Evolutionary conservation across 2,888 invertebrate species (phyloP).

Genomic region (Drosophila subquinaria): DNA sequence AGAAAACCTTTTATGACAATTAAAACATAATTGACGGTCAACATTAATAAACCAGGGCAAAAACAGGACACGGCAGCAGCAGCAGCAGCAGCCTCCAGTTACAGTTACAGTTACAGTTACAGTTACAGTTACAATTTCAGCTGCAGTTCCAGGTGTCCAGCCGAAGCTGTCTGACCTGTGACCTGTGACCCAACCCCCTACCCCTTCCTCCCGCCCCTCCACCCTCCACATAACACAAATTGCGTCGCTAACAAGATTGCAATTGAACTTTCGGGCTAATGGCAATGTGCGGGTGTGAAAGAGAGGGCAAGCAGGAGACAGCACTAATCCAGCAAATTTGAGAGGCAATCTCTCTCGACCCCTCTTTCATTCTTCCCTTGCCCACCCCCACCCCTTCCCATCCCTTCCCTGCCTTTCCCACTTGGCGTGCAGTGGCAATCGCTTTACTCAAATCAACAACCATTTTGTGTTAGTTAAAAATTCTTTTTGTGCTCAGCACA

Average conservation of each 20-base stretch:
- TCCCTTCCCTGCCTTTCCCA: constrained; percentile 2
- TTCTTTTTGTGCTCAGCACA: constrained; percentile 66
- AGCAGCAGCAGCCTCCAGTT: neutral
- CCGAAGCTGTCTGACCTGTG: constrained; percentile 14
- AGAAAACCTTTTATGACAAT: constrained; percentile 85
- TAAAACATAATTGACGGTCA: constrained; percentile 86
- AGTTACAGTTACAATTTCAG: neutral
- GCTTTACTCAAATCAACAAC: constrained; percentile 73
- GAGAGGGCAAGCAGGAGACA: constrained; percentile 24
- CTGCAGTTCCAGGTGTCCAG: constrained; percentile 11
- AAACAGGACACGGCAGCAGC: constrained; percentile 13
- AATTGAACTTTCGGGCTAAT: constrained; percentile 67
- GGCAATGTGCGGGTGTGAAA: neutral
- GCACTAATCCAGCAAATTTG: constrained; percentile 56
- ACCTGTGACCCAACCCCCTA: neutral
- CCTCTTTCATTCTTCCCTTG: neutral
- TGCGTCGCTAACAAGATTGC: constrained; percentile 73
- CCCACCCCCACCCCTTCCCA: constrained; percentile 12
- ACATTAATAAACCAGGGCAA: constrained; percentile 80
- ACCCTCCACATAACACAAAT: constrained; percentile 1
- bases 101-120: neutral
- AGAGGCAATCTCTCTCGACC: neutral
- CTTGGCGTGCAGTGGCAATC: constrained; percentile 10
- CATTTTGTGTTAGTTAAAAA: constrained; percentile 80
- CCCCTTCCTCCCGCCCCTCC: neutral